Evolutionary conservation across 2,888 invertebrate genomes (phyloP).

Genomic region (Syritta pipiens): DNA sequence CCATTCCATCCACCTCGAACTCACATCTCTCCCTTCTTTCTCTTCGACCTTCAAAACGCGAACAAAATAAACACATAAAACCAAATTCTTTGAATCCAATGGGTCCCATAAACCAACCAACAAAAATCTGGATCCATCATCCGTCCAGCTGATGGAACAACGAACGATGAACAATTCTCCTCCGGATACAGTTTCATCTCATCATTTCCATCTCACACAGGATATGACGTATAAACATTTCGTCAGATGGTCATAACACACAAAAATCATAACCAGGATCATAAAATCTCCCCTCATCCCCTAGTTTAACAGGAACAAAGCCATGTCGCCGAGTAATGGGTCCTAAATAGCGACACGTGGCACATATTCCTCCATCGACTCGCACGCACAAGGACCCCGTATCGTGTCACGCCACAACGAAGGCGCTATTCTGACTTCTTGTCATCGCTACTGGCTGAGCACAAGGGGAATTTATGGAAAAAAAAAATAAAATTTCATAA

Average conservation of each 20-base stretch:
- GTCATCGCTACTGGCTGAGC: conserved; percentile 66
- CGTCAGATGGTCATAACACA: conserved; percentile 66
- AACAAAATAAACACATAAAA: conserved; percentile 16
- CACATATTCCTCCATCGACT: conserved; percentile 68
- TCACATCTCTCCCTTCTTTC: no score
- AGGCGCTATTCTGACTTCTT: conserved; percentile 74
- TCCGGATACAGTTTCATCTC: conserved; percentile 57
- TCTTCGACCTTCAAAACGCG: neutral
- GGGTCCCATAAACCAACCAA: conserved; percentile 46
- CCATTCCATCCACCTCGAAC: no score
- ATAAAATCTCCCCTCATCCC: conserved; percentile 41
- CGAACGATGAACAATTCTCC: neutral
- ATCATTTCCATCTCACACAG: conserved; percentile 56
- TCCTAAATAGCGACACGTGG: conserved; percentile 79
- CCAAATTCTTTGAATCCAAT: conserved; percentile 15
- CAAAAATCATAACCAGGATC: conserved; percentile 54
- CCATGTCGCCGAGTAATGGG: conserved; percentile 75
- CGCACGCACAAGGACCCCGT: conserved; percentile 60
- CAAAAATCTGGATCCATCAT: conserved; percentile 59
- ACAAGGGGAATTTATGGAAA: conserved; percentile 76
- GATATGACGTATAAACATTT: conserved; percentile 69
- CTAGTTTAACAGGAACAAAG: conserved; percentile 28
- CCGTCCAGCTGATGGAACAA: conserved; percentile 59
- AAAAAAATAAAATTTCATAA: conserved; percentile 80
- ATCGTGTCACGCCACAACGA: conserved; percentile 35